Evolutionary conservation across 2,797 vertebrate genomes (phyloP).

Genomic region (Zalophus californianus): DNA sequence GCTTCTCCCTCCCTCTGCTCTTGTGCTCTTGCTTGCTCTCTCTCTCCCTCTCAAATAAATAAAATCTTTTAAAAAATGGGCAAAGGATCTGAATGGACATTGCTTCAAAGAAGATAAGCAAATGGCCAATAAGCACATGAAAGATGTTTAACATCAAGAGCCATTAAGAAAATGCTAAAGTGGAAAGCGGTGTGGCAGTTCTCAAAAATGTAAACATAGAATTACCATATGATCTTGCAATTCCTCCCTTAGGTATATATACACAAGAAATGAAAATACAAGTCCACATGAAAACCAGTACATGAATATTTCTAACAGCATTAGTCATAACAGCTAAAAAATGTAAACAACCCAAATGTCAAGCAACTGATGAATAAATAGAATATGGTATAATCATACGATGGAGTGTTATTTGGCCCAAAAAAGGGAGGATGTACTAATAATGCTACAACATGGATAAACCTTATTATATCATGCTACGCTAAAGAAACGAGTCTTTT

Average conservation of each 20-base stretch:
- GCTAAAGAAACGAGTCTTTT: not conserved
- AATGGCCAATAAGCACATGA: not conserved
- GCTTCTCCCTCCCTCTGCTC: no score
- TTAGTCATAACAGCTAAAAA: constrained; percentile 17
- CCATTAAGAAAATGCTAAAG: constrained; percentile 11
- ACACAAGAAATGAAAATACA: not conserved
- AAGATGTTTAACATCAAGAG: not conserved
- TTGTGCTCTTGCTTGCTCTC: no score
- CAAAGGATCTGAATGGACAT: not conserved
- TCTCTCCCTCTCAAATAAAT: no score
- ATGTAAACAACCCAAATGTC: not conserved
- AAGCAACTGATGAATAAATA: not conserved
- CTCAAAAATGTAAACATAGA: constrained; percentile 11
- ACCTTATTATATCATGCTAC: not conserved
- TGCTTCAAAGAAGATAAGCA: not conserved
- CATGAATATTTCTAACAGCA: not conserved
- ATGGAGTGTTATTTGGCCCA: not conserved
- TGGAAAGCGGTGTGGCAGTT: not conserved
- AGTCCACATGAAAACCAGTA: not conserved
- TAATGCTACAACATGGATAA: not conserved
- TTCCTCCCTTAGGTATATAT: not conserved
- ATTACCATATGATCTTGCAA: not conserved
- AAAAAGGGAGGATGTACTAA: not conserved
- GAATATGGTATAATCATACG: not conserved
- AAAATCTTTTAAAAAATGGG: not conserved